Base-by-base conservation (phyloP, 2,888 invertebrate species). In the Sipunculus nudus region DNA sequence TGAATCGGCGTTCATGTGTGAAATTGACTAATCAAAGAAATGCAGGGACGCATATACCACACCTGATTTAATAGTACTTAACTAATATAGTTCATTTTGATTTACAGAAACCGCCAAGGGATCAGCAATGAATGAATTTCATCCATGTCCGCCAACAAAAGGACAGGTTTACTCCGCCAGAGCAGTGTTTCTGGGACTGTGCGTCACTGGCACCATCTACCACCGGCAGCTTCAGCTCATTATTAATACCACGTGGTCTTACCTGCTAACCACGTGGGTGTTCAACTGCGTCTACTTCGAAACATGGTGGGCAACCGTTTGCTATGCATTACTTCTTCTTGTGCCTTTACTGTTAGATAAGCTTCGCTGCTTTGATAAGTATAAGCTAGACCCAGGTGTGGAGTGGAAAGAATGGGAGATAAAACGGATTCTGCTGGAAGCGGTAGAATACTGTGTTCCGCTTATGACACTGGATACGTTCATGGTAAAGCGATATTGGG, bases 281-380 rank as follows among this genome's bases (percentile, higher is more conserved):
- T 79, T 73, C 57, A 74, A 72, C 43, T 75, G 70, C 2, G 78
- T 76, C 19, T 78, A 78, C 63, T 79, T 78, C 59, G 79, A 79
- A 55, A 78, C 76, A 3, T 70, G 67, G 66, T 75, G 65, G 52
- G 68, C 73, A 0, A 75, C 75, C 0, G 45, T 73, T n/a, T 65
- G 66, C 31, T 78, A 75, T 38, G 63, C 68, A 0, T 25, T 71
- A 4, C 55, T 76, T n/a, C 69, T 75, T 3, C 59, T 65, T 0
- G 26, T 72, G 0, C 76, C 77, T 1, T 73, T 67, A 45, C 19
- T 65, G 6, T 53, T 73, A 5, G 63, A 68, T 41, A 69, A 68
- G 46, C 55, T 75, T 1, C 28, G 54, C n/a, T 49, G 10, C n/a
- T 62, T 78, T n/a, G 67, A 75, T 19, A 59, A 59, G 6, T 79